Evolutionary conservation across 1,140 invertebrate genomes (phyloP).

Genomic region (Diabrotica undecimpunctata): DNA sequence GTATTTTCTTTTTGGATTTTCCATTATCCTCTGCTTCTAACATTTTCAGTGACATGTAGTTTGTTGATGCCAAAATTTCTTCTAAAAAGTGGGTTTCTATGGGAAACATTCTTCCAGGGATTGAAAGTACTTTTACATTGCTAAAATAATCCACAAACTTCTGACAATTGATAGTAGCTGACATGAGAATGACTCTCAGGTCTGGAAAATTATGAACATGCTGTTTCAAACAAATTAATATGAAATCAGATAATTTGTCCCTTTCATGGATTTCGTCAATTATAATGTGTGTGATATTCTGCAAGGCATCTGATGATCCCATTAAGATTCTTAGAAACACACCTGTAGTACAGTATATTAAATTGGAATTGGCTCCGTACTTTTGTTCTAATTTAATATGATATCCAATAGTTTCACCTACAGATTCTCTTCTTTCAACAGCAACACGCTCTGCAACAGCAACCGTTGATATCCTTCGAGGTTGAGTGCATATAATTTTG

Average conservation of each 20-base stretch:
- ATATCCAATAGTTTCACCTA: conserved; percentile 89
- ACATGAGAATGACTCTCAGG: conserved; percentile 88
- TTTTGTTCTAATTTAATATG: conserved; percentile 87
- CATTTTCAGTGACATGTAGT: conserved; percentile 52
- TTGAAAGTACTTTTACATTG: conserved; percentile 69
- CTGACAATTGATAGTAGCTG: conserved; percentile 82
- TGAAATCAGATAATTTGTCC: conserved; percentile 89
- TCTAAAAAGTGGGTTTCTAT: conserved; percentile 80
- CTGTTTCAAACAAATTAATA: conserved; percentile 80
- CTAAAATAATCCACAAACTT: conserved; percentile 76
- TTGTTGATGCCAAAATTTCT: conserved; percentile 71
- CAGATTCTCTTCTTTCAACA: conserved; percentile 78
- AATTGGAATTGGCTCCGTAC: conserved; percentile 72
- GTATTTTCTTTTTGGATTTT: conserved; percentile 15
- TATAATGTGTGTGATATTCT: conserved; percentile 76
- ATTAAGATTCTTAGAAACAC: conserved; percentile 84
- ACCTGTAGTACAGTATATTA: conserved; percentile 91
- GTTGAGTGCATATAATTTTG: conserved; percentile 90
- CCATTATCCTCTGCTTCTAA: conserved; percentile 53
- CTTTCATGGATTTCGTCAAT: conserved; percentile 95
- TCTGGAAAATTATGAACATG: conserved; percentile 67
- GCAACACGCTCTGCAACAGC: conserved; percentile 79
- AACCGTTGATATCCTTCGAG: conserved; percentile 84
- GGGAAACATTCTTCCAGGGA: conserved; percentile 75
- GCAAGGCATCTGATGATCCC: conserved; percentile 57